Evolutionary conservation across 2,888 invertebrate species (phyloP), one percentile per base, ranked within the genome.

Genomic region (Drosophila testacea): DNA sequence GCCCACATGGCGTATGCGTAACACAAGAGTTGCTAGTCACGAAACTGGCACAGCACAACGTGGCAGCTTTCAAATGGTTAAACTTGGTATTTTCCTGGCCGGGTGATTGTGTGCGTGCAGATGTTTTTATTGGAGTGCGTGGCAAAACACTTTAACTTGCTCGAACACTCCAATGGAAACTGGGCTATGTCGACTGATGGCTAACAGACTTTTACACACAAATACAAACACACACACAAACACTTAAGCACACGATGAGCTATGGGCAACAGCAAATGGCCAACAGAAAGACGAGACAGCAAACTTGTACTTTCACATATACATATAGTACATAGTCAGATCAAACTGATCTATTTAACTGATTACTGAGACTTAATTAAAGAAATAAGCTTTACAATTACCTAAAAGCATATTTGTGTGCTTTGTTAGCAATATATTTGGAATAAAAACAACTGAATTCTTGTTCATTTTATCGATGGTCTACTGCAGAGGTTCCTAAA

Each of bases 41-140:
- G 89, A 83, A 83, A 83, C 73, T 76, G 70, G 65, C 59, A 67
- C 68, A 57, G 47, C 46, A 64, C 55, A 77, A 79, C 52, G 70
- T 69, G 71, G 64, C 70, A 61, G 64, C 79, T 63, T 60, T 69
- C 62, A 63, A 79, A 79, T 69, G 79, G 41, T 57, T 51, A 32
- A 69, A 69, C 75, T 69, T 56, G 52, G 42, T 57, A 51, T 46
- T 55, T 50, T 55, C 52, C 54, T 60, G 59, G 42, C 51, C 46
- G 4, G 39, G 13, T 11, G 46, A 32, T 46, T 69, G 66, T 72
- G 74, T 79, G 84, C 82, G 85, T 80, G 89, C 74, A 76, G 73
- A 82, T 83, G 77, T 77, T 88, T 89, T 83, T 89, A 89, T 89
- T 85, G 88, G 73, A 87, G 88, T 89, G 89, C 88, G 85, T 87